Conservation (phyloP, 2,113 vertebrate genomes). For the Gila orcuttii region DNA sequence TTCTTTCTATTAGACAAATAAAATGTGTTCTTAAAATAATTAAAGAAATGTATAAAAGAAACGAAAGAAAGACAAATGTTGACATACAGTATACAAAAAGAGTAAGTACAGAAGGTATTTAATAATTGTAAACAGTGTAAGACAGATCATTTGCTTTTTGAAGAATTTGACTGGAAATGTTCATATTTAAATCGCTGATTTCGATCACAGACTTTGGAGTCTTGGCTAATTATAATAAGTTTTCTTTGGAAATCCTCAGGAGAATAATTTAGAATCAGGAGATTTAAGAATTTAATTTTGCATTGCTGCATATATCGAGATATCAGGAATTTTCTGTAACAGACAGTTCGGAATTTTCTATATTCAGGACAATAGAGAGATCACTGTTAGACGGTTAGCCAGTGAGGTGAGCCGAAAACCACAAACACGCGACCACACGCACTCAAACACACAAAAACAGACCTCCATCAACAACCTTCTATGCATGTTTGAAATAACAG, state of each 20-base stretch:
- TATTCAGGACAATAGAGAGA: neutral
- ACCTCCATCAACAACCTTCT: neutral
- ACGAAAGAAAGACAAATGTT: neutral
- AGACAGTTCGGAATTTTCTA: neutral
- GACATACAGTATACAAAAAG: neutral
- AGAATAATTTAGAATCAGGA: neutral
- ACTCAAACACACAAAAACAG: constrained; percentile 19
- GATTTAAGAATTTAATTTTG: neutral
- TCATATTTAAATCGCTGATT: neutral
- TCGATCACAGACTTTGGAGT: neutral
- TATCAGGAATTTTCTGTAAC: neutral
- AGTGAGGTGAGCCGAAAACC: constrained; percentile 44
- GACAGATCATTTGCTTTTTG: neutral
- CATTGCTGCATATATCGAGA: neutral
- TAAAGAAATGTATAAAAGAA: neutral
- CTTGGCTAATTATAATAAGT: neutral
- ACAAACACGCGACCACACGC: neutral
- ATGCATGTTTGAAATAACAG: constrained; percentile 19
- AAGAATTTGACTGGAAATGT: neutral
- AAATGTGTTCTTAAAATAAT: neutral
- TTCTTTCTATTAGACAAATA: neutral
- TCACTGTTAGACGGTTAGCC: constrained; percentile 3
- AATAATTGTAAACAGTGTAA: neutral
- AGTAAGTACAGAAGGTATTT: neutral
- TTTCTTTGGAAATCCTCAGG: neutral